Conservation (phyloP, 2,113 vertebrate genomes). For the Danio rerio region GRCz12tu NC_133184.1:13542001-13542500, state of each 20-base stretch:
- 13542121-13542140: constrained; percentile 27
- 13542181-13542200: constrained; percentile 60
- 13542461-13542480: constrained; percentile 11
- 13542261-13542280: constrained; percentile 50
- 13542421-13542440: not conserved
- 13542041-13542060: constrained; percentile 22
- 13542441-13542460: not conserved
- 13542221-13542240: constrained; percentile 59
- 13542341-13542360: constrained; percentile 50
- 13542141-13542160: constrained; percentile 29
- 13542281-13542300: constrained; percentile 51
- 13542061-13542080: constrained; percentile 41
- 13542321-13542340: constrained; percentile 53
- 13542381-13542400: not conserved
- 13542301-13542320: constrained; percentile 54
- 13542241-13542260: constrained; percentile 44
- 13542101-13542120: constrained; percentile 30
- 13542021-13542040: constrained; percentile 30
- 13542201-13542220: constrained; percentile 61
- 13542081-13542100: constrained; percentile 35
- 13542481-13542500: not conserved
- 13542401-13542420: constrained; percentile 14
- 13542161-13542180: constrained; percentile 49
- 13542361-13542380: constrained; percentile 43
- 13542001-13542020: constrained; percentile 48